Base-by-base conservation (phyloP, 1,140 invertebrate genomes). In the Philaenus spumarius region DNA sequence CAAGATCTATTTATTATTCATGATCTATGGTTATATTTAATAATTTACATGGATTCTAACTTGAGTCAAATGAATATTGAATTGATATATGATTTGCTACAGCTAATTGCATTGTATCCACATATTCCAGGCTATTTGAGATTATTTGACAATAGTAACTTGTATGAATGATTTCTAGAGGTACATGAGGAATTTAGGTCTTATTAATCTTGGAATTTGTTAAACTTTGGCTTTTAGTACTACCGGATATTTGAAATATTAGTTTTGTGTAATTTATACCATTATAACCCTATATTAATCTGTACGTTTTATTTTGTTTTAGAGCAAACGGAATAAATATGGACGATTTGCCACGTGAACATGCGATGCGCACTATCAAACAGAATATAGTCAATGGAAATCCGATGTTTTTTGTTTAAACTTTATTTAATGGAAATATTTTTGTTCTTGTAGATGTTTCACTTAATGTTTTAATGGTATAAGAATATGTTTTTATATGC, bases 391-490 rank as follows among this genome's bases (percentile, higher is more conserved):
- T 64, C 26, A 56, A 59, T 1, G 54, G 47, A 15, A 61, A 61
- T 20, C 72, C 73, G 1, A 75, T 75, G 74, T 75, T 71, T 64
- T 75, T 74, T 55, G 69, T 74, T 26, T 75, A 68, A 69, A 55
- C 17, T 39, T 39, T n/a, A n/a, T n/a, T n/a, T n/a, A n/a, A n/a
- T n/a, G n/a, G n/a, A n/a, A n/a, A n/a, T n/a, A n/a, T n/a, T n/a
- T n/a, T n/a, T n/a, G n/a, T n/a, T n/a, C n/a, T n/a, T n/a, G n/a
- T n/a, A n/a, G n/a, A n/a, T n/a, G n/a, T n/a, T n/a, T n/a, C n/a
- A n/a, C n/a, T n/a, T n/a, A n/a, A n/a, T n/a, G n/a, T n/a, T n/a
- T n/a, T n/a, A n/a, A n/a, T n/a, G n/a, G n/a, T n/a, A n/a, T n/a
- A n/a, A n/a, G n/a, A n/a, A n/a, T n/a, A n/a, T n/a, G n/a, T n/a